Conservation (phyloP, 2,113 vertebrate species). For the Papio anubis region DNA sequence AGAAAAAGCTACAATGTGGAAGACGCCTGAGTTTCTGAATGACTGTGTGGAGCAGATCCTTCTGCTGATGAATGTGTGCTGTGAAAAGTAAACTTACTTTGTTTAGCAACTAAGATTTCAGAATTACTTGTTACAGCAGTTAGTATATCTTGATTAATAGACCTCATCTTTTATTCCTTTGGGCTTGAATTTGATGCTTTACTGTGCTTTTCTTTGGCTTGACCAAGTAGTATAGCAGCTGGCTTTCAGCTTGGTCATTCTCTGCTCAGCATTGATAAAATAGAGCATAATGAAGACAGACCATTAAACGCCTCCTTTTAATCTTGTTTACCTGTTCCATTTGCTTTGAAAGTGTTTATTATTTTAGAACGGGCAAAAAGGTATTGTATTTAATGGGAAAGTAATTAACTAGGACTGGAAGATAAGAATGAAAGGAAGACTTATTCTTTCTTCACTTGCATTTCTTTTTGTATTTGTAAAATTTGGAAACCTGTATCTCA, state of each 20-base stretch:
- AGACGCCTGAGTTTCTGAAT: background rate
- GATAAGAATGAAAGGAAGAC: background rate
- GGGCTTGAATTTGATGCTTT: background rate
- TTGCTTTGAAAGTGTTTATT: background rate
- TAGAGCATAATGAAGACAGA: background rate
- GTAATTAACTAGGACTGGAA: background rate
- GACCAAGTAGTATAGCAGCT: background rate
- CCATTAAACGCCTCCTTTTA: background rate
- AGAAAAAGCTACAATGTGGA: background rate
- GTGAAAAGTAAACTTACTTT: background rate
- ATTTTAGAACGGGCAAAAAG: background rate
- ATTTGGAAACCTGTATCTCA: background rate
- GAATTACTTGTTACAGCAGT: background rate
- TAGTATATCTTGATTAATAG: background rate
- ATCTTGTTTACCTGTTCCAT: background rate
- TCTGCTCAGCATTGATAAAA: background rate
- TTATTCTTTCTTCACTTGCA: background rate
- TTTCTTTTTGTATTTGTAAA: background rate
- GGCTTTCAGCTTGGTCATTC: background rate
- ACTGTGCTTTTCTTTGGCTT: background rate
- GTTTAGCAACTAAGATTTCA: background rate
- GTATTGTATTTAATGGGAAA: background rate
- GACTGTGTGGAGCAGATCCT: background rate
- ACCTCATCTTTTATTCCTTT: background rate
- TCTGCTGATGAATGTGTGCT: rapidly evolving